These are phyloP conservation scores for Epinotia brunnichana DNA, from an alignment of 2,888 invertebrate species.

Conservation along the genomic window DNA sequence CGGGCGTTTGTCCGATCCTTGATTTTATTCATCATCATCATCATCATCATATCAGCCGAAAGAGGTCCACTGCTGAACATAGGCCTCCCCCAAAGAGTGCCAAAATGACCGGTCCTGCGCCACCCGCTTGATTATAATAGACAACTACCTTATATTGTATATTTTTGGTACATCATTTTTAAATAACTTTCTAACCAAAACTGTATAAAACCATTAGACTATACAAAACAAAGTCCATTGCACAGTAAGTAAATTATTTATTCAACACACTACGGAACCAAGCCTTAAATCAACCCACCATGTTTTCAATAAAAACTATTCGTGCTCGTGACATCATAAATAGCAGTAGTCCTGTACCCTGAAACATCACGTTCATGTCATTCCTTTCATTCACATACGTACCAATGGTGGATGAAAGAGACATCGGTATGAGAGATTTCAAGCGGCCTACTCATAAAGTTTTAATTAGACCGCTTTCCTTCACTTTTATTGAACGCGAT, in stretches of 20 bases:
- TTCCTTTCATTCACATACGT: neutral
- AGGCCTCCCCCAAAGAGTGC: too few relatives aligned
- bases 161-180: too few relatives aligned
- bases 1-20: too few relatives aligned
- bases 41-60: too few relatives aligned
- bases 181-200: too few relatives aligned
- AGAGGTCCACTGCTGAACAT: too few relatives aligned
- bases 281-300: neutral
- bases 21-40: too few relatives aligned
- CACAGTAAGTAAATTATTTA: neutral
- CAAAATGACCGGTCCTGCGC: too few relatives aligned
- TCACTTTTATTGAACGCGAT: constrained; percentile 67
- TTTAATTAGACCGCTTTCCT: constrained; percentile 73
- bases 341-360: constrained; percentile 53
- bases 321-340: constrained; percentile 52
- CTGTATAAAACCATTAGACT: too few relatives aligned
- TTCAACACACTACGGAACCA: constrained; percentile 14
- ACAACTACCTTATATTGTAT: too few relatives aligned
- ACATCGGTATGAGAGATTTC: neutral
- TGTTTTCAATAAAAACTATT: constrained; percentile 21
- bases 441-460: constrained; percentile 58
- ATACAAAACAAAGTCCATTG: neutral
- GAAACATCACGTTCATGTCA: neutral
- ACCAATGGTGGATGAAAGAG: neutral
- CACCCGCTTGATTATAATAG: too few relatives aligned